phyloP scores from a whole-genome alignment of 2,888 invertebrate genomes.

The Parascotia fuliginaria region DNA sequence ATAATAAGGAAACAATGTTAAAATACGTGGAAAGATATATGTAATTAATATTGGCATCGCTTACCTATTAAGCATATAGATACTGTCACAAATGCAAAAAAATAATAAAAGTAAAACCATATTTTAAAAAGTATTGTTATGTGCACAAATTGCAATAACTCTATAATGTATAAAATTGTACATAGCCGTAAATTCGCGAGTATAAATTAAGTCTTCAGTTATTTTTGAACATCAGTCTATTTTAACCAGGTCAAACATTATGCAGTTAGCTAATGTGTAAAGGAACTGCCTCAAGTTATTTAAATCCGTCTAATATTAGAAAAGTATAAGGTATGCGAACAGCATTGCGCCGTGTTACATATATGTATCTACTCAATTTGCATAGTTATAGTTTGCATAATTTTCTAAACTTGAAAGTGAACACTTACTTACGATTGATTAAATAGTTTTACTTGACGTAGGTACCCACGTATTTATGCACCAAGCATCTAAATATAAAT shows the following conservation, averaged over 20 bases:
- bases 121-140: too few relatives aligned
- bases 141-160: too few relatives aligned
- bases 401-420: slow-evolving; percentile 10
- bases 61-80: too few relatives aligned
- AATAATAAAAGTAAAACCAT: too few relatives aligned
- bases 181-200: too few relatives aligned
- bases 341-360: slow-evolving; percentile 8
- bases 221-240: slow-evolving; percentile 16
- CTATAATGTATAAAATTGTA: too few relatives aligned
- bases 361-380: slow-evolving; percentile 21
- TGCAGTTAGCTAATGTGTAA: slow-evolving; percentile 16
- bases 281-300: slow-evolving; percentile 22
- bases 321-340: slow-evolving; percentile 18
- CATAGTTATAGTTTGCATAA: too few relatives aligned
- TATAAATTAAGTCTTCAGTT: background rate
- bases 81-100: too few relatives aligned
- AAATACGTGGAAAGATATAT: too few relatives aligned
- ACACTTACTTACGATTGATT: background rate
- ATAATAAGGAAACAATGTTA: background rate
- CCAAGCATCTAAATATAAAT: too few relatives aligned
- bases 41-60: too few relatives aligned
- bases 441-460: background rate
- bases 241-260: background rate
- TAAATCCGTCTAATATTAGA: slow-evolving; percentile 27
- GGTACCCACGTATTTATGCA: too few relatives aligned